These are phyloP conservation scores for Myotis planiceps DNA, from an alignment of 2,797 vertebrate genomes.

Conservation along the genomic window DNA sequence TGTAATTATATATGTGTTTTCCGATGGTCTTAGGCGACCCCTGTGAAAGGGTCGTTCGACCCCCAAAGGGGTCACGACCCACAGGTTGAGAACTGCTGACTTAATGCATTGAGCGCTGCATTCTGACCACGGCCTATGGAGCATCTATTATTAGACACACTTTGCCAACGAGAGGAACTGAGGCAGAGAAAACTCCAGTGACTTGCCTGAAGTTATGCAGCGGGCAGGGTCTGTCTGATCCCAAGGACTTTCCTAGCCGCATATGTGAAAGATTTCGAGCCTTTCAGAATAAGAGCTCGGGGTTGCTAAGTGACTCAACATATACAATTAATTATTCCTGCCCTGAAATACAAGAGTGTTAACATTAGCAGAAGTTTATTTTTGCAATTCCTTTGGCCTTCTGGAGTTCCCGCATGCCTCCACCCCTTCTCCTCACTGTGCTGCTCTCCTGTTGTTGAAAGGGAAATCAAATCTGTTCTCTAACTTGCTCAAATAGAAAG, in stretches of 20 bases:
- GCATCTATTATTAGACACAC: background rate
- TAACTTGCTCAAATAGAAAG: conserved; percentile 20
- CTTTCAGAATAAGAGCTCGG: conserved; percentile 60
- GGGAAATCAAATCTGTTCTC: background rate
- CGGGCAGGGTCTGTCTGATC: background rate
- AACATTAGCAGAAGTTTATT: conserved; percentile 59
- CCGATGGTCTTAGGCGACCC: no score
- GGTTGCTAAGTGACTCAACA: conserved; percentile 49
- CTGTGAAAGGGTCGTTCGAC: no score
- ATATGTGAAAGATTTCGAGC: conserved; percentile 49
- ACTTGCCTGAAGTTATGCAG: background rate
- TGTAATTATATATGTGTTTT: no score
- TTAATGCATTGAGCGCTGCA: background rate
- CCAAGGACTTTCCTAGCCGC: background rate
- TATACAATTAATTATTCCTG: conserved; percentile 59
- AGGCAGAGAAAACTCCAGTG: background rate
- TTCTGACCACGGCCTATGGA: background rate
- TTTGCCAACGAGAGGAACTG: background rate
- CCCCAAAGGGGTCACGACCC: no score
- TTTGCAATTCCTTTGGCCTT: conserved; percentile 60
- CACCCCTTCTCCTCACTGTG: conserved; percentile 22
- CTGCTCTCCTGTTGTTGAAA: conserved; percentile 43
- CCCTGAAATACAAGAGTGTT: conserved; percentile 57
- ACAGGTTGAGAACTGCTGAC: no score
- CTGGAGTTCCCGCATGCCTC: conserved; percentile 47